Evolutionary conservation across 2,113 vertebrate species (phyloP).

Genomic region (Psittacula cyanocephala): DNA sequence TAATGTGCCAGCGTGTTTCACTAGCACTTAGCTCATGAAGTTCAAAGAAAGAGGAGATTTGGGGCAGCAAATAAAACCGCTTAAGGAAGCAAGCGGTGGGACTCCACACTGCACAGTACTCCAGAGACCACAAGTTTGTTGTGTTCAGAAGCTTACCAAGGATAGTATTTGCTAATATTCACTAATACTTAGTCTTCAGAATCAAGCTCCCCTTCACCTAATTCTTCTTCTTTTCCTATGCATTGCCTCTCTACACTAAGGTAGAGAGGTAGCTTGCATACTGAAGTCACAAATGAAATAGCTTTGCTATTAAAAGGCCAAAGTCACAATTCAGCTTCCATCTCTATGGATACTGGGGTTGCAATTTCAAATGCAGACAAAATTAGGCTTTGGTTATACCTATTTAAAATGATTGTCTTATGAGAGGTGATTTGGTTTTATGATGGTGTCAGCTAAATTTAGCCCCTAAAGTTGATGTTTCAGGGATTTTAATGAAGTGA

Average conservation of each 20-base stretch:
- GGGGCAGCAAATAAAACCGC: background rate
- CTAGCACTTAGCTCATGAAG: background rate
- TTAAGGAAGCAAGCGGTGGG: background rate
- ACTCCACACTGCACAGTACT: background rate
- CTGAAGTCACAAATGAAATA: background rate
- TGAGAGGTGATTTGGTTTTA: background rate
- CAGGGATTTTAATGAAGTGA: constrained; percentile 7
- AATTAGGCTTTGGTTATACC: background rate
- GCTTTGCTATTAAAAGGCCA: constrained; percentile 2
- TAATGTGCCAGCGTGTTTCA: background rate
- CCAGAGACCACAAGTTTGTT: background rate
- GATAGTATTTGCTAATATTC: background rate
- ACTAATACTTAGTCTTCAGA: background rate
- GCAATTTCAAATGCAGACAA: background rate
- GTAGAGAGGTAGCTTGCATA: background rate
- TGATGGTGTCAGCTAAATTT: background rate
- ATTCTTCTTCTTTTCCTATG: background rate
- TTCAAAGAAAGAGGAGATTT: background rate
- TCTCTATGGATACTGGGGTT: background rate
- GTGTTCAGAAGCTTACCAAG: background rate
- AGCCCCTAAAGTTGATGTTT: background rate
- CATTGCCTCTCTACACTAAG: background rate
- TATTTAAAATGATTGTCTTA: background rate
- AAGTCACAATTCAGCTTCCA: background rate
- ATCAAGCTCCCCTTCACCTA: background rate